A percentile compares a stretch with the other conserved stretches of the same genome.
These are phyloP conservation scores for Carettochelys insculpta DNA, from an alignment of 2,113 vertebrate species.

Conservation along the genomic window DNA sequence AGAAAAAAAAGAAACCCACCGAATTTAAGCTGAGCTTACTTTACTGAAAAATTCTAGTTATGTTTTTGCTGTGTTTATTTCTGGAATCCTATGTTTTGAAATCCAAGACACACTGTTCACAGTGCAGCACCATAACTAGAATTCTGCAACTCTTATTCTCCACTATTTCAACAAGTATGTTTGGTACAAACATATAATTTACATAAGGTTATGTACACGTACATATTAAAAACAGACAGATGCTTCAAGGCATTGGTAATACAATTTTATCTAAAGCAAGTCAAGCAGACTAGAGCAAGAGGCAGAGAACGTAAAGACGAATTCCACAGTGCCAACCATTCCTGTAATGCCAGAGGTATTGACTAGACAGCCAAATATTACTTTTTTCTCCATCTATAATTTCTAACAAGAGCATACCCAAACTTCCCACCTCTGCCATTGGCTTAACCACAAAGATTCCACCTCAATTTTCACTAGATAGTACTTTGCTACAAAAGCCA, in stretches of 20 bases:
- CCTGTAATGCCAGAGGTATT: not conserved
- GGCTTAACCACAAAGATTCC: not conserved
- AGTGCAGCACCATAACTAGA: not conserved
- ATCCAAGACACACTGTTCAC: not conserved
- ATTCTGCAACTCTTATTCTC: not conserved
- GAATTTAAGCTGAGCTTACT: not conserved
- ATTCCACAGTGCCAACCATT: not conserved
- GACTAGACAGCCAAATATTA: not conserved
- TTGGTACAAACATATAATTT: not conserved
- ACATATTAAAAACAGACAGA: not conserved
- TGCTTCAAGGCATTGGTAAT: not conserved
- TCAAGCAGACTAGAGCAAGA: not conserved
- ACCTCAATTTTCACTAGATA: not conserved
- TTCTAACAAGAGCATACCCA: not conserved
- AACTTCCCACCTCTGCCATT: conserved; percentile 20
- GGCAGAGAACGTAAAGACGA: not conserved
- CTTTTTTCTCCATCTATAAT: not conserved
- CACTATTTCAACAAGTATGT: not conserved
- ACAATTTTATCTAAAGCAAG: not conserved
- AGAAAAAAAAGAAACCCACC: not conserved
- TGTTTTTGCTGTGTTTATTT: not conserved
- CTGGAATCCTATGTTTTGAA: not conserved
- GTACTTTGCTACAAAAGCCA: not conserved
- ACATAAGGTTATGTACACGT: not conserved
- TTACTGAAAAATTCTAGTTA: no score